Base-by-base conservation (phyloP, 1,140 invertebrate species). In the Drosophila triauraria region DNA sequence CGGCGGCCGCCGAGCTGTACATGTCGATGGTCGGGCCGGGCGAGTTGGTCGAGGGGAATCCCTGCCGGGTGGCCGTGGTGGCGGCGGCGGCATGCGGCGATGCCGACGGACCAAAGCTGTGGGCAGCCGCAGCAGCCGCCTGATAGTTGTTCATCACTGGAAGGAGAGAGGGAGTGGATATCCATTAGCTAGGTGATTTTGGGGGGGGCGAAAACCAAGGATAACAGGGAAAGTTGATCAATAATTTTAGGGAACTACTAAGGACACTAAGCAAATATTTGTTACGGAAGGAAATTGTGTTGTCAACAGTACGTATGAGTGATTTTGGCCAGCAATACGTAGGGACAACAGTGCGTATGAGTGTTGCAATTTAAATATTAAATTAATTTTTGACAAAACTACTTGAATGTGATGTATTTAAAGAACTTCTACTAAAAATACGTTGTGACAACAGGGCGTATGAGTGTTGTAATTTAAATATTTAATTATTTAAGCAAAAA, bases 61-160 rank as follows among this genome's bases (percentile, higher is more conserved):
- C 95, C 65, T 95, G 95, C 92, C 97, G 93, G 91, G 94, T 94
- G 82, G 96, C 95, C 82, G 96, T 95, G 82, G 94, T 94, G 94
- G 95, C 93, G 93, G 95, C 93, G 90, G 95, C 93, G 86, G 94
- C 94, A 62, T 92, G 91, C 10, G 91, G 91, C 59, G 91, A 92
- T 48, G 87, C 91, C 51, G 94, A 94, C 38, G 94, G 94, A 78
- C 95, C 97, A 83, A 96, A 97, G 48, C 96, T 96, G 58, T 94
- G 94, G 48, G 94, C 95, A 56, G 95, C 96, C 76, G 95, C 96
- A 46, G 96, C 96, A 76, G 96, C 96, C 50, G 96, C 96, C 93
- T 96, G 97, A 94, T 98, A 98, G 95, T 98, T 98, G 95, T 98
- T 98, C 96, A 98, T 98, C 94, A 98, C 97, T 98, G 96, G 13